Percentiles rank a stretch among this genome's conserved stretches.
phyloP scores from a whole-genome alignment of 2,113 vertebrate genomes.

The Trinectes maculatus region DNA sequence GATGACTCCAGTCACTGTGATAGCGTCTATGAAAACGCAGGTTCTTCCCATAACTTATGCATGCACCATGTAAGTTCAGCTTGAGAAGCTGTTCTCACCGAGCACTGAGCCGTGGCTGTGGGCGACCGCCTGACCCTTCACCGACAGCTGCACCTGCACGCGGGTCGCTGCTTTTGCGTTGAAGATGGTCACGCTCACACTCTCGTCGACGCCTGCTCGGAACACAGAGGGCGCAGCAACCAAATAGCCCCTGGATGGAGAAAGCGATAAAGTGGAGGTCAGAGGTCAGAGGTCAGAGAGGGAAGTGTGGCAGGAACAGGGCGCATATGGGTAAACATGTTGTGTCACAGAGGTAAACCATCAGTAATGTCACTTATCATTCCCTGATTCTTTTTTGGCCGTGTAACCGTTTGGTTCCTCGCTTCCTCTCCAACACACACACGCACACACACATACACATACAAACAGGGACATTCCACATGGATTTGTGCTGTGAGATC shows the following conservation, averaged over 20 bases:
- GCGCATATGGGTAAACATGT: neutral
- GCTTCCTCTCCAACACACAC: neutral
- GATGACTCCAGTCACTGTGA: conserved; percentile 38
- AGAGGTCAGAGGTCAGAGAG: conserved; percentile 8
- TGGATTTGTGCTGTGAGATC: conserved; percentile 32
- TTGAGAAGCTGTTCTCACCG: conserved; percentile 76
- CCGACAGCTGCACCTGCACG: conserved; percentile 88
- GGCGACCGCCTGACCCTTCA: conserved; percentile 87
- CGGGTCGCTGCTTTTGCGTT: conserved; percentile 84
- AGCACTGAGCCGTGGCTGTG: conserved; percentile 83
- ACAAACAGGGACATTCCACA: conserved; percentile 22
- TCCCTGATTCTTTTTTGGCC: too few species aligned
- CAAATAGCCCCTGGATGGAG: conserved; percentile 86
- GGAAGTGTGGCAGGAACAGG: neutral
- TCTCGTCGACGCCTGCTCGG: conserved; percentile 87
- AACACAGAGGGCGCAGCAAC: conserved; percentile 91
- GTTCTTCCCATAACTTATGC: conserved; percentile 1
- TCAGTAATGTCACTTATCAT: too few species aligned
- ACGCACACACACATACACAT: neutral
- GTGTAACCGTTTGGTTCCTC: neutral
- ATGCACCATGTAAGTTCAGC: conserved; percentile 31
- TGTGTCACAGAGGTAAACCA: too few species aligned
- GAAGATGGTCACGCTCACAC: conserved; percentile 91
- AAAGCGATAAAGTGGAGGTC: too few species aligned
- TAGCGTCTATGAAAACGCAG: conserved; percentile 23